Conservation (phyloP, 1,140 invertebrate species). For the Tetramorium simillimum region DNA sequence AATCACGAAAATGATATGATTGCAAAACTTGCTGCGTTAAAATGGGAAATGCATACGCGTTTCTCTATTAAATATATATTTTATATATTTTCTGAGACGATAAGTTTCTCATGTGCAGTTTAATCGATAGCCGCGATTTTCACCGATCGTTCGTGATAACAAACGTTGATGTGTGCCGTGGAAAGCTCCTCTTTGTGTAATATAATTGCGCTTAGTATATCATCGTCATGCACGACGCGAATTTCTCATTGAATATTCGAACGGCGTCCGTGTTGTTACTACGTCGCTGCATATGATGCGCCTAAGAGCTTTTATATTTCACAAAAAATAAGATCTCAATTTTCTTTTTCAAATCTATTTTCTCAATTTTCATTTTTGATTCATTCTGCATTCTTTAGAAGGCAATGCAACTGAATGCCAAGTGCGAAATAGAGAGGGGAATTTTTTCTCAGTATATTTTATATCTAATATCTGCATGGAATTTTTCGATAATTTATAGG, state of each 20-base stretch:
- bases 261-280: background rate
- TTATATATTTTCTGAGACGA: background rate
- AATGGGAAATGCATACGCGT: background rate
- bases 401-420: background rate
- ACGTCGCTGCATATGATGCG: background rate
- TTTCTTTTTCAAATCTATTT: background rate
- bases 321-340: background rate
- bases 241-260: slow-evolving; percentile 10
- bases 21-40: background rate
- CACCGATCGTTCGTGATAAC: background rate
- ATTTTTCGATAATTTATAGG: background rate
- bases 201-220: slow-evolving; percentile 45
- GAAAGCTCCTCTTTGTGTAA: background rate
- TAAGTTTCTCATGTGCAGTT: background rate
- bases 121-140: background rate
- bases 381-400: background rate
- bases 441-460: background rate
- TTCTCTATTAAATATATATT: background rate
- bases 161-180: background rate
- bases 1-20: background rate
- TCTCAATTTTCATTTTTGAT: background rate
- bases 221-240: background rate
- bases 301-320: background rate
- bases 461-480: background rate
- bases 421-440: background rate